Conservation (phyloP, 1,140 invertebrate genomes). For the Homalodisca vitripennis region DNA sequence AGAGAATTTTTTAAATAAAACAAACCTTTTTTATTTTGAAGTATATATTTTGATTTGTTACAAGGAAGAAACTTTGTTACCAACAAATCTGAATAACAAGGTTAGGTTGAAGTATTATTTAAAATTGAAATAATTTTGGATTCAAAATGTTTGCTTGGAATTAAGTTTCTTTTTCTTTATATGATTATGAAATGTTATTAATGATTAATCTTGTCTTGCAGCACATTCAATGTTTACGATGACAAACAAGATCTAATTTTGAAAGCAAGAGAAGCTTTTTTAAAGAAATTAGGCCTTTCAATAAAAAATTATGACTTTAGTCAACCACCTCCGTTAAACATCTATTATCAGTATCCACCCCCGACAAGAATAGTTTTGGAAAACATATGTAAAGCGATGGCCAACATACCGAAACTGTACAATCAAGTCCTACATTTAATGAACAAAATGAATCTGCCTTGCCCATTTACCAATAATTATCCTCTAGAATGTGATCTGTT, state of each 20-base stretch:
- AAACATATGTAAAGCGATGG: slow-evolving; percentile 75
- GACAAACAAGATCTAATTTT: slow-evolving; percentile 35
- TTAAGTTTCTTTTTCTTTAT: too few species aligned
- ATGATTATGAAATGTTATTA: too few species aligned
- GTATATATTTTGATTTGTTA: too few species aligned
- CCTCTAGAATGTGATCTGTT: slow-evolving; percentile 40
- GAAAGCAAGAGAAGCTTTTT: slow-evolving; percentile 55
- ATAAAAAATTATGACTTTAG: slow-evolving; percentile 63
- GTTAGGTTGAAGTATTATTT: too few species aligned
- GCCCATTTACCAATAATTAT: slow-evolving; percentile 70
- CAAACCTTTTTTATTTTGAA: too few species aligned
- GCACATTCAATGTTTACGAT: not conserved
- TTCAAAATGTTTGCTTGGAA: too few species aligned
- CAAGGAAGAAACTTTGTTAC: too few species aligned
- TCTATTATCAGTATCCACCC: slow-evolving; percentile 73
- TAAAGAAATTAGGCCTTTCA: slow-evolving; percentile 67
- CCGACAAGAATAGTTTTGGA: slow-evolving; percentile 68
- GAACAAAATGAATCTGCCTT: slow-evolving; percentile 92
- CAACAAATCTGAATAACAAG: too few species aligned
- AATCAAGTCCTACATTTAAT: slow-evolving; percentile 86
- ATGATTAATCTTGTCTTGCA: slow-evolving; percentile 30
- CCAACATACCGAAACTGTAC: slow-evolving; percentile 78
- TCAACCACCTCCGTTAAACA: slow-evolving; percentile 69
- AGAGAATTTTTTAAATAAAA: too few species aligned
- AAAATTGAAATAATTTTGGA: too few species aligned